Evolutionary conservation across 2,888 invertebrate genomes (phyloP), one percentile per base, ranked within the genome.

Genomic region (Achlya flavicornis): DNA sequence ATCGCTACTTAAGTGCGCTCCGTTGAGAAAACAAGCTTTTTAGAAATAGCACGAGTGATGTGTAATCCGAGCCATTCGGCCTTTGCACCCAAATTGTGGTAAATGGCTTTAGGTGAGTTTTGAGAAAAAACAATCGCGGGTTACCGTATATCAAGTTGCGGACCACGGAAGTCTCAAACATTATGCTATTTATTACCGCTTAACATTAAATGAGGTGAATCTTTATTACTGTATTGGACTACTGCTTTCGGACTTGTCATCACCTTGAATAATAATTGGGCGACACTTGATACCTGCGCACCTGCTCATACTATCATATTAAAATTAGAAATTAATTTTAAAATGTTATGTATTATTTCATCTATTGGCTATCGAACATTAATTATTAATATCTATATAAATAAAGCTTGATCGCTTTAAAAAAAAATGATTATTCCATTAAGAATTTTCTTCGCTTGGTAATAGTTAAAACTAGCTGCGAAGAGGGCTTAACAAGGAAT

Each of bases 21-120:
- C 73, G 88, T 83, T 92, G 89, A 79, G 86, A 93, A 92, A 93
- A 93, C 92, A 93, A 84, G 88, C 89, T 88, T 89, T 92, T 93
- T 92, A 88, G 91, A 93, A 93, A 93, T 91, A 91, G 91, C 90
- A 85, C 85, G 78, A 76, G 77, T 71, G 75, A 83, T 78, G 81
- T 81, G 91, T 77, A 91, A 92, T 80, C 66, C 66, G 88, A 93
- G 65, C 75, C 75, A 67, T 64, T 73, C 87, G 88, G 89, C 91
- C 91, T 92, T 89, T 91, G 89, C 91, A 80, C 91, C 85, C 81
- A 84, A 88, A 88, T 83, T 88, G 88, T 90, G 74, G 84, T 89
- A 89, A 91, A 93, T 90, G 89, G 87, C 87, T 86, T 90, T 87
- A 87, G 90, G 89, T 91, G 86, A 85, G 89, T 89, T 90, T 90